Evolutionary conservation across 2,797 vertebrate genomes (phyloP), one percentile per base, ranked within the genome.

Genomic region (Enteromius thamalakanensis): DNA sequence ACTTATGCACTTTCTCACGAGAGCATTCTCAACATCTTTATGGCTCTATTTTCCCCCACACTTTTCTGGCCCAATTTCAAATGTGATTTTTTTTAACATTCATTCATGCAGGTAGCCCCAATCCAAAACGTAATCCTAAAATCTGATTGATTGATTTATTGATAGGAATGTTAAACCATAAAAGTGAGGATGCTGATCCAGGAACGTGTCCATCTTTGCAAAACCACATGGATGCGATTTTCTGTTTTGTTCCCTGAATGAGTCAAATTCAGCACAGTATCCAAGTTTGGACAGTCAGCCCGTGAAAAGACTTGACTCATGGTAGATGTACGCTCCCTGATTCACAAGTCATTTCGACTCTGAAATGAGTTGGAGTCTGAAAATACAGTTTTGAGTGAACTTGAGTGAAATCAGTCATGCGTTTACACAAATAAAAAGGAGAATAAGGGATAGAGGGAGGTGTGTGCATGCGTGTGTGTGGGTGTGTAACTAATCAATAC

Each of bases 381-480:
- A 85, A 80, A 80, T 47, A 42, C 71, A 15, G 49, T 62, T 51
- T 14, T 75, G 51, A 17, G 21, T 23, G 78, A 37, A 60, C 62
- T 68, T n/a, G 70, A 82, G 55, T 60, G 9, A 75, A 77, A 81
- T 81, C 55, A 76, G 71, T 76, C 79, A 80, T 71, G 40, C 65
- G 40, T 76, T 49, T 26, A 67, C 23, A 60, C 21, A 47, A 71
- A 80, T 62, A 77, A 37, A 90, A 91, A 87, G 86, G 86, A 86
- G 88, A 90, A 91, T 91, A 87, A 87, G 86, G 90, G 86, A 88
- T 89, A 79, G 86, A 84, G 88, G 89, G 84, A 88, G 85, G 89
- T 89, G 51, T 86, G 34, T 83, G 53, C 82, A 72, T 87, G 84
- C 55, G 79, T 75, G 40, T 67, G 21, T 55, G 51, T n/a, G 79